These are phyloP conservation scores for Taenaris catops DNA, from an alignment of 2,888 invertebrate genomes.

Conservation along the genomic window DNA sequence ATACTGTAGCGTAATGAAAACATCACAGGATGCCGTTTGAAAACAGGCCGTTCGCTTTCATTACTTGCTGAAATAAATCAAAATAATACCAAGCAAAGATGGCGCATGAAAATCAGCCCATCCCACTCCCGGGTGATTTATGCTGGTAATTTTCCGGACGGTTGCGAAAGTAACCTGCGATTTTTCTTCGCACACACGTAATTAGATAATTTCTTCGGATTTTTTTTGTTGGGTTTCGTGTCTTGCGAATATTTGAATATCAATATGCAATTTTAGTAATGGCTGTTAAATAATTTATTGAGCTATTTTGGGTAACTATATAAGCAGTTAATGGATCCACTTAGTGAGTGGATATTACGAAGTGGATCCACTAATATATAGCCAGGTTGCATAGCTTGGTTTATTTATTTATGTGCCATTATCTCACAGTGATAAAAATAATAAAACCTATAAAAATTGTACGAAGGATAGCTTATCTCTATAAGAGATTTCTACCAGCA, in stretches of 20 bases:
- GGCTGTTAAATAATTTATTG: no score
- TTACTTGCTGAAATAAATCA: slow-evolving; percentile 73
- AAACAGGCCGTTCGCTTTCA: slow-evolving; percentile 72
- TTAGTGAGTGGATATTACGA: no score
- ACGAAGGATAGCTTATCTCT: no score
- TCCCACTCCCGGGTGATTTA: slow-evolving; percentile 36
- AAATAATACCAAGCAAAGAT: slow-evolving; percentile 75
- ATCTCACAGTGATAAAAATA: no score
- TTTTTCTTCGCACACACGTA: slow-evolving; percentile 75
- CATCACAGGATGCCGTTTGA: slow-evolving; percentile 54
- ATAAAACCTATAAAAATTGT: no score
- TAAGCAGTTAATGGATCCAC: no score
- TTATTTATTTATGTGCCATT: no score
- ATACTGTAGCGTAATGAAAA: slow-evolving; percentile 51
- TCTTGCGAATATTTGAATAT: not conserved
- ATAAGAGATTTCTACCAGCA: no score
- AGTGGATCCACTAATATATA: no score
- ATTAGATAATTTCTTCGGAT: slow-evolving; percentile 72
- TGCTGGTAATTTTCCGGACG: slow-evolving; percentile 41
- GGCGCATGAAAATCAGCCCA: slow-evolving; percentile 74
- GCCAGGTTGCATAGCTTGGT: no score
- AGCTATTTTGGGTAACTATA: no score
- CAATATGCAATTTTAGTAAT: no score
- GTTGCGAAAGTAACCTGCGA: slow-evolving; percentile 74
- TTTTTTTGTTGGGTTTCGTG: slow-evolving; percentile 7